Conservation (phyloP, 2,797 vertebrate genomes). For the Neosilurus hyrtlii region DNA sequence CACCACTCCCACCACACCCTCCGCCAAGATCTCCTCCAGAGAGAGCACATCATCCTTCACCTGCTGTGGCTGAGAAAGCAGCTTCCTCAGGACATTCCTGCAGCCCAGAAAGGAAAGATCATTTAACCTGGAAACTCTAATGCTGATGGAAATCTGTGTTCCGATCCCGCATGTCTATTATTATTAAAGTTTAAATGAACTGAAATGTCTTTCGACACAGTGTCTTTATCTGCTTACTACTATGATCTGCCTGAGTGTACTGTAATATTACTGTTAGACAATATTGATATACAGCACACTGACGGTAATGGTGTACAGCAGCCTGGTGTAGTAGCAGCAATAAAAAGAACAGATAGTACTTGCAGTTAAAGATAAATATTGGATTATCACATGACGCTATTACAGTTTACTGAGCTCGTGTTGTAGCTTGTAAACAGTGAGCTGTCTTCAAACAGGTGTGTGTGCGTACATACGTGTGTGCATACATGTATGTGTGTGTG, state of each 20-base stretch:
- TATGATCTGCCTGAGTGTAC: not conserved
- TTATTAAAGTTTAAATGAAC: not conserved
- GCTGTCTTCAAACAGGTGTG: not conserved
- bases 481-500: not conserved
- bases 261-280: not conserved
- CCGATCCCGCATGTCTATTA: not conserved
- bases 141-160: not conserved
- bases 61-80: constrained; percentile 92
- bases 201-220: not conserved
- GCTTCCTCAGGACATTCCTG: constrained; percentile 94
- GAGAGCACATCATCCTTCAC: constrained; percentile 91
- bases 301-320: not conserved
- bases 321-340: not conserved
- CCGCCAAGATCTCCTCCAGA: constrained; percentile 93
- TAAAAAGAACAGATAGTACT: not conserved
- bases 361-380: not conserved
- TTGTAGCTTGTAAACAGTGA: not conserved
- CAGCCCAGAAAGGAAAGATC: constrained; percentile 37
- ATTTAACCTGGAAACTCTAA: not conserved
- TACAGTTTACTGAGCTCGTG: not conserved
- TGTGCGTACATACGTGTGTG: not conserved
- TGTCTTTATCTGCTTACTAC: not conserved
- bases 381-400: not conserved
- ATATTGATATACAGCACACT: not conserved
- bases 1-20: constrained; percentile 86